These are phyloP conservation scores for Tyrophagus putrescentiae DNA, from an alignment of 1,140 invertebrate genomes.

Conservation along the genomic window DNA sequence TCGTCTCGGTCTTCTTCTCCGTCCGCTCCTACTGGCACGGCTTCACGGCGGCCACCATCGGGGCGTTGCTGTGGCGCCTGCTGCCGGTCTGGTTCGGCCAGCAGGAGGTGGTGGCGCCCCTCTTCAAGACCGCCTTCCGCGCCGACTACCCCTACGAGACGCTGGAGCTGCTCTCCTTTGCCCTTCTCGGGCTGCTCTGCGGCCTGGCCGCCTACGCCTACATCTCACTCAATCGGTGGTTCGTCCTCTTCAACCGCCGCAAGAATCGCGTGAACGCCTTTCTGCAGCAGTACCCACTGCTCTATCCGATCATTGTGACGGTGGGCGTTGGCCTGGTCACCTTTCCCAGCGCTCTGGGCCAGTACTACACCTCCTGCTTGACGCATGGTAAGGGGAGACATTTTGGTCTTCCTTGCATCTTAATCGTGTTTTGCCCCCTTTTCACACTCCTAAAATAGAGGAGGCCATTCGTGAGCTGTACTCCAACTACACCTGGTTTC, in stretches of 20 bases:
- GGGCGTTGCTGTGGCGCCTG: conserved; percentile 81
- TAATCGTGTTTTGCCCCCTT: background rate
- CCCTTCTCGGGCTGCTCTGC: conserved; percentile 70
- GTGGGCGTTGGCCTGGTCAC: conserved; percentile 18
- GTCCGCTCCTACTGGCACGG: conserved; percentile 96
- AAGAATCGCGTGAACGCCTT: conserved; percentile 81
- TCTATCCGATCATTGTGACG: conserved; percentile 24
- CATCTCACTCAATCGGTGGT: conserved; percentile 77
- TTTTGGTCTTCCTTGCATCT: no score
- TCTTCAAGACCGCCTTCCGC: conserved; percentile 84
- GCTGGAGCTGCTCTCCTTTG: conserved; percentile 87
- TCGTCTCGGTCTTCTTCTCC: conserved; percentile 94
- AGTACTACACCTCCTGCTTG: conserved; percentile 19
- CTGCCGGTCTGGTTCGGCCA: conserved; percentile 86
- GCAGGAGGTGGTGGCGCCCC: conserved; percentile 83
- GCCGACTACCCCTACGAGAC: conserved; percentile 95
- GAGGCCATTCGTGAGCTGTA: conserved; percentile 46
- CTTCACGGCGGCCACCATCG: conserved; percentile 92
- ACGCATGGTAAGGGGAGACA: background rate
- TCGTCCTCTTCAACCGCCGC: conserved; percentile 84
- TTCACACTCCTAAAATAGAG: no score
- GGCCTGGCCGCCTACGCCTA: conserved; percentile 81
- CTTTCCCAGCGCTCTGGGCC: conserved; percentile 21
- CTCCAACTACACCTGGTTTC: conserved; percentile 86
- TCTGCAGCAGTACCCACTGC: conserved; percentile 62